These are phyloP conservation scores for Diachasmimorpha longicaudata DNA, from an alignment of 1,140 invertebrate genomes.

Conservation along the genomic window DNA sequence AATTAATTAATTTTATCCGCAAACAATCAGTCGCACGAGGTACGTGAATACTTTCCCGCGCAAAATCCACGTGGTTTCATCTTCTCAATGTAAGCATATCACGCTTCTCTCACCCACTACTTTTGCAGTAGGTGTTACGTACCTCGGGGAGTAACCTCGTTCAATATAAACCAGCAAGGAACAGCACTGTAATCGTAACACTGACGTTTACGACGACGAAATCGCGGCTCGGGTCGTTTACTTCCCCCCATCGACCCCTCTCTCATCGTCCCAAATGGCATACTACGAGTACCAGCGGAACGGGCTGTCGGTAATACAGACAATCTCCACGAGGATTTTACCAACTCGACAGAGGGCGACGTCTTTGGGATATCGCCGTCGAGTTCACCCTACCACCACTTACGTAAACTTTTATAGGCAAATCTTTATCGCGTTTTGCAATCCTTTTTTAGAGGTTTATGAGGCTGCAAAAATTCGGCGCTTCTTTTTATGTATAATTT, in stretches of 20 bases:
- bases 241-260: constrained; percentile 34
- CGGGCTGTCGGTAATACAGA: constrained; percentile 49
- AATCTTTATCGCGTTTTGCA: not conserved
- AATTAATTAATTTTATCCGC: too few species aligned
- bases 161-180: constrained; percentile 63
- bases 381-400: not conserved
- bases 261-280: constrained; percentile 13
- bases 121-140: constrained; percentile 60
- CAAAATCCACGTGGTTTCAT: constrained; percentile 52
- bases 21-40: too few species aligned
- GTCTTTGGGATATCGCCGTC: not conserved
- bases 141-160: constrained; percentile 63
- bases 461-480: too few species aligned
- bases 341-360: constrained; percentile 7
- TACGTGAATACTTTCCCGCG: constrained; percentile 48
- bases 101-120: constrained; percentile 36
- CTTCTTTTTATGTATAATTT: too few species aligned
- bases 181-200: constrained; percentile 64
- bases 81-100: constrained; percentile 22
- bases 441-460: not conserved
- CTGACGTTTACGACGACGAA: constrained; percentile 65
- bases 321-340: constrained; percentile 22
- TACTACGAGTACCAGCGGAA: constrained; percentile 17
- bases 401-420: constrained; percentile 1
- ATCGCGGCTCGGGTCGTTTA: constrained; percentile 63